Evolutionary conservation across 2,113 vertebrate species (phyloP).

Genomic region (Pseudorasbora parva): DNA sequence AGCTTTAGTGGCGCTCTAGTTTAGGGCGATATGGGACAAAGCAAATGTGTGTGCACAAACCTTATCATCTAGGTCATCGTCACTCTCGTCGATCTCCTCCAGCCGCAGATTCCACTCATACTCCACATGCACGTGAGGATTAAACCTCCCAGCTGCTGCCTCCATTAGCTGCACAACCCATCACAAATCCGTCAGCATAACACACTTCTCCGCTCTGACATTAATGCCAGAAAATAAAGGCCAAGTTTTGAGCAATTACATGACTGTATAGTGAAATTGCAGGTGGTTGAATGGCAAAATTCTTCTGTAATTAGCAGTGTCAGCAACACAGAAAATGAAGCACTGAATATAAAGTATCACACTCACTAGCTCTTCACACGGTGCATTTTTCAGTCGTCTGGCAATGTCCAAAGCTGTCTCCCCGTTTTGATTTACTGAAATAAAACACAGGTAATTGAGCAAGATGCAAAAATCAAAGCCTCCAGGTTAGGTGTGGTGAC

Average conservation of each 20-base stretch:
- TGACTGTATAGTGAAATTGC: background rate
- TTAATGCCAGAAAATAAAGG: constrained; percentile 6
- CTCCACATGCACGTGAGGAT: constrained; percentile 87
- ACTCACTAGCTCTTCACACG: constrained; percentile 89
- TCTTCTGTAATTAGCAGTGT: background rate
- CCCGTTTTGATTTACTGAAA: constrained; percentile 85
- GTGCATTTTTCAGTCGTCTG: constrained; percentile 79
- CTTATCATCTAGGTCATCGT: constrained; percentile 90
- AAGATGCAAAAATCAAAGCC: background rate
- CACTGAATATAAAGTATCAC: background rate
- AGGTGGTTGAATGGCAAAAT: background rate
- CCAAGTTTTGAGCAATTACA: background rate
- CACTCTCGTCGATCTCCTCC: constrained; percentile 90
- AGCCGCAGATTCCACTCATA: constrained; percentile 90
- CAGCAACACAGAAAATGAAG: background rate
- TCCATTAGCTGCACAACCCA: constrained; percentile 78
- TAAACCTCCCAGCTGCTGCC: constrained; percentile 84
- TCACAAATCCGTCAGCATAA: constrained; percentile 35
- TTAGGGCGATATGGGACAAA: background rate
- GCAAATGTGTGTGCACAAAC: constrained; percentile 59
- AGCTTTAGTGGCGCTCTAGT: background rate
- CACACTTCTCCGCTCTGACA: constrained; percentile 1
- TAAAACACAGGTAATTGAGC: background rate
- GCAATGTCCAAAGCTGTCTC: constrained; percentile 86
- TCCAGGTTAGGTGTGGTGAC: background rate